A percentile compares a stretch with the other conserved stretches of the same genome.
Evolutionary conservation across 2,888 invertebrate species (phyloP).

Genomic region (Macrosoma leucophasiata): DNA sequence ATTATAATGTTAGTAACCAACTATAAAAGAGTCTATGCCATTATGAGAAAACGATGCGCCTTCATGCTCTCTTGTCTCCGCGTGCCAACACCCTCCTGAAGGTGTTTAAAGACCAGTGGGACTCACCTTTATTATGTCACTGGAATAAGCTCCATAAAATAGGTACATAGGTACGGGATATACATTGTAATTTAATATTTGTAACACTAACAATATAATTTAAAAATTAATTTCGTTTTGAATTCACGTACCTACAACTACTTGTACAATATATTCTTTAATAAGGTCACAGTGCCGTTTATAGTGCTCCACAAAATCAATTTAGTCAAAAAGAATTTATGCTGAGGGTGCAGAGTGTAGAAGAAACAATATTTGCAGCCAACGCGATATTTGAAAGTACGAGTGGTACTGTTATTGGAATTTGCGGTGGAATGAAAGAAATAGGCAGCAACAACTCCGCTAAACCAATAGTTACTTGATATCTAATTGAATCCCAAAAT

Average conservation of each 20-base stretch:
- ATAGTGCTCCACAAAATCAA: slow-evolving; percentile 32
- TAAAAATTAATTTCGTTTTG: not conserved
- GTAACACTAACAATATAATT: not conserved
- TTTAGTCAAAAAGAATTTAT: slow-evolving; percentile 48
- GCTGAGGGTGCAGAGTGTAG: slow-evolving; percentile 41
- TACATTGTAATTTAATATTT: not conserved
- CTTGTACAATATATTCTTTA: slow-evolving; percentile 1
- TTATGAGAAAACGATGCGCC: no score
- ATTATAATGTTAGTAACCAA: no score
- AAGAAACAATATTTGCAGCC: slow-evolving; percentile 54
- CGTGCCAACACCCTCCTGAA: no score
- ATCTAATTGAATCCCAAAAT: slow-evolving; percentile 17
- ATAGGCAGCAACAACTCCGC: slow-evolving; percentile 30
- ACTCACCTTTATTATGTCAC: no score
- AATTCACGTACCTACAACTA: not conserved
- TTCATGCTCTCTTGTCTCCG: no score
- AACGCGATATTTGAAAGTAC: slow-evolving; percentile 45
- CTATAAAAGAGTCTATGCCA: no score
- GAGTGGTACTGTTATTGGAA: slow-evolving; percentile 49
- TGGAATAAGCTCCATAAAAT: no score
- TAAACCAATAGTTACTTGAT: slow-evolving; percentile 22
- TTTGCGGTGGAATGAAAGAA: slow-evolving; percentile 32
- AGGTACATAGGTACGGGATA: no score
- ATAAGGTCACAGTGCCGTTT: slow-evolving; percentile 5
- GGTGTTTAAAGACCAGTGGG: no score